phyloP scores from a whole-genome alignment of 2,888 invertebrate species.

The Eutolmus rufibarbis region DNA sequence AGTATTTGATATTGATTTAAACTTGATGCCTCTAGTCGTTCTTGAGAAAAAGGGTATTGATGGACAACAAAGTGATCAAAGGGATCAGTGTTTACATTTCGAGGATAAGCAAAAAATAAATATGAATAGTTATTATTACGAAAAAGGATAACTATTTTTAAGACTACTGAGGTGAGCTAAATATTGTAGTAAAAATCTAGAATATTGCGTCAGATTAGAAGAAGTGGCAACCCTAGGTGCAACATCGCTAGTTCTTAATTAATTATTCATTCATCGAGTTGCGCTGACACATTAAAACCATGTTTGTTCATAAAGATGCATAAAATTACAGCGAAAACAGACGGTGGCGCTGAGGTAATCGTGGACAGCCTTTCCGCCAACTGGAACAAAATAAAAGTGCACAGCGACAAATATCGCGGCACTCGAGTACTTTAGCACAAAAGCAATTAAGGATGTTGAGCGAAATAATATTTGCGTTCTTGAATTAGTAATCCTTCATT shows the following conservation, averaged over 20 bases:
- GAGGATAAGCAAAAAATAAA: too few relatives aligned
- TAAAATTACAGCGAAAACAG: background rate
- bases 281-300: background rate
- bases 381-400: background rate
- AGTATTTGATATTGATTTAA: too few relatives aligned
- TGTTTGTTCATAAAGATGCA: background rate
- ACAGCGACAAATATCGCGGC: background rate
- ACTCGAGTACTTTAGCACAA: background rate
- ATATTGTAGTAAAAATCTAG: too few relatives aligned
- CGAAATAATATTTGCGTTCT: slow-evolving; percentile 22
- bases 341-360: background rate
- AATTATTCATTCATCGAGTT: background rate
- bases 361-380: background rate
- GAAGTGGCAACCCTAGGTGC: background rate
- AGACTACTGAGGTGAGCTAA: too few relatives aligned
- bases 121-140: too few relatives aligned
- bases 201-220: background rate
- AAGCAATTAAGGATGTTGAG: background rate
- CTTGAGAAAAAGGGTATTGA: too few relatives aligned
- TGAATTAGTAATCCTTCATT: background rate
- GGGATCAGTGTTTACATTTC: too few relatives aligned
- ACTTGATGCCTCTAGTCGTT: too few relatives aligned
- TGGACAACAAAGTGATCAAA: too few relatives aligned
- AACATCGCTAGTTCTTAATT: background rate
- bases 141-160: too few relatives aligned